These are phyloP conservation scores for Adelosebastes latens DNA, from an alignment of 2,797 vertebrate species.

Conservation along the genomic window DNA sequence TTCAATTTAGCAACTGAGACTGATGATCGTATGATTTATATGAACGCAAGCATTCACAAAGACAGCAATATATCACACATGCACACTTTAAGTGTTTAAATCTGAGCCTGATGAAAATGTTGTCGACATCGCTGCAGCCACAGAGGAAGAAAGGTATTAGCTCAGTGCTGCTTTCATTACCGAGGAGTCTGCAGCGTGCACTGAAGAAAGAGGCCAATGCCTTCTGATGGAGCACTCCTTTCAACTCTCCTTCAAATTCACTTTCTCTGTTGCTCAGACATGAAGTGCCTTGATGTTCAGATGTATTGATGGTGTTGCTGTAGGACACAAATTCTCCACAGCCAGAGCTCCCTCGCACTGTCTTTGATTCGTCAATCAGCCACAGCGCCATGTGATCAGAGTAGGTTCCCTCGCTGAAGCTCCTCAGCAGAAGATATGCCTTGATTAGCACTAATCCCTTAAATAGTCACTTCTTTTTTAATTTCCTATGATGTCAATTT, in stretches of 20 bases:
- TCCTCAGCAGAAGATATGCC: neutral
- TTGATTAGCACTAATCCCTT: slow-evolving; percentile 14
- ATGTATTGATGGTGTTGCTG: slow-evolving; percentile 14
- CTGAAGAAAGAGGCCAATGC: neutral
- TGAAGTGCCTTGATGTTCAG: slow-evolving; percentile 29
- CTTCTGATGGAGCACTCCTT: slow-evolving; percentile 7
- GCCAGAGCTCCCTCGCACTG: neutral
- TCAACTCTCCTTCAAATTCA: slow-evolving; percentile 9
- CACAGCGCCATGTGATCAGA: neutral
- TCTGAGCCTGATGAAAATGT: slow-evolving; percentile 5
- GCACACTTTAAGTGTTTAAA: neutral
- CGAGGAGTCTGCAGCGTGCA: neutral
- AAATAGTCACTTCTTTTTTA: neutral
- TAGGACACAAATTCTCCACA: slow-evolving; percentile 9
- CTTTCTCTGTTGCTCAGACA: slow-evolving; percentile 1
- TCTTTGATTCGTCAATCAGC: slow-evolving; percentile 35
- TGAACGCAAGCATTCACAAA: neutral
- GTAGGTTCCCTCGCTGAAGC: neutral
- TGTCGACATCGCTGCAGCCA: slow-evolving; percentile 7
- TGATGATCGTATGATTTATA: slow-evolving; percentile 1
- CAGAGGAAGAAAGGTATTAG: neutral
- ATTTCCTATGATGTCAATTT: slow-evolving; percentile 5
- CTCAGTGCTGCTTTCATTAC: neutral
- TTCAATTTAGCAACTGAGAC: neutral
- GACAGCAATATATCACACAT: neutral